These are phyloP conservation scores for Chelmon rostratus DNA, from an alignment of 2,797 vertebrate genomes.

Conservation along the genomic window DNA sequence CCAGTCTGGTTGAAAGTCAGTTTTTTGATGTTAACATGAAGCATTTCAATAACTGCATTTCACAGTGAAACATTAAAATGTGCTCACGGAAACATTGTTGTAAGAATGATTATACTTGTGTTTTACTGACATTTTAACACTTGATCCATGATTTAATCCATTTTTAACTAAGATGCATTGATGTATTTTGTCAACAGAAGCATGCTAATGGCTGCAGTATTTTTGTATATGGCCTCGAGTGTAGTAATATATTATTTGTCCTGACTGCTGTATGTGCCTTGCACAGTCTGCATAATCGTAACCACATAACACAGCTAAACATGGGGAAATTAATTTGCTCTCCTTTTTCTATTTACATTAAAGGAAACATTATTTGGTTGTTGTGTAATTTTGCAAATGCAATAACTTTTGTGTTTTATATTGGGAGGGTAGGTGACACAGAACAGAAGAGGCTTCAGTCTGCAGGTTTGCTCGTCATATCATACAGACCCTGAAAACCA, in stretches of 20 bases:
- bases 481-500: neutral
- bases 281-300: neutral
- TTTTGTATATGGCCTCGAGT: neutral
- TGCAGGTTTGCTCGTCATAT: neutral
- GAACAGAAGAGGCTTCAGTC: neutral
- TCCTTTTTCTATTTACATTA: neutral
- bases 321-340: neutral
- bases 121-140: too few relatives aligned
- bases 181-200: neutral
- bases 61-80: neutral
- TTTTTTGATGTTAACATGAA: neutral
- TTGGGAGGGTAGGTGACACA: neutral
- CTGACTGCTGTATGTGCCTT: neutral
- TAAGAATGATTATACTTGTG: neutral
- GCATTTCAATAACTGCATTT: neutral
- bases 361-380: neutral
- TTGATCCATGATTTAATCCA: neutral
- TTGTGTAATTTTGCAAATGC: neutral
- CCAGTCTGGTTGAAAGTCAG: neutral
- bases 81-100: neutral
- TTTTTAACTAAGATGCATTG: neutral
- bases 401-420: neutral
- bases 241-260: neutral
- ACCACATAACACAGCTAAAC: neutral
- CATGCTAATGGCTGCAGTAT: neutral